Percentiles rank a stretch among this genome's conserved stretches.
These are phyloP conservation scores for Stegana nigrithorax DNA, from an alignment of 2,888 invertebrate species.

Conservation along the genomic window DNA sequence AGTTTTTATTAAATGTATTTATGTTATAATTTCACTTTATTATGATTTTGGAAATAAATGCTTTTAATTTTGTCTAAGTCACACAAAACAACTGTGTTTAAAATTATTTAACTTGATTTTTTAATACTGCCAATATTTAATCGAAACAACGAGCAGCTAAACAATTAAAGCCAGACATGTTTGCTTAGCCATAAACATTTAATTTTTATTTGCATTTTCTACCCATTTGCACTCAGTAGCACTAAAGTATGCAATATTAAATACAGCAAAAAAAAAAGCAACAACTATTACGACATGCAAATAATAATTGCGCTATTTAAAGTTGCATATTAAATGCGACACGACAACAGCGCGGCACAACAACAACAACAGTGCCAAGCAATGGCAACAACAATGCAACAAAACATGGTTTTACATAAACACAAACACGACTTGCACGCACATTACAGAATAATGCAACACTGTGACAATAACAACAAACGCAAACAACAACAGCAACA, in stretches of 20 bases:
- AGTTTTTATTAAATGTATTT: too few relatives aligned
- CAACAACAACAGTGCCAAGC: constrained; percentile 18
- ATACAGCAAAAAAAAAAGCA: neutral
- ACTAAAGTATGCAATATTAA: constrained; percentile 1
- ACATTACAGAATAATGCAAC: constrained; percentile 1
- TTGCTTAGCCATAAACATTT: neutral
- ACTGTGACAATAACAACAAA: neutral
- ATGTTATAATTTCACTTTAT: too few relatives aligned
- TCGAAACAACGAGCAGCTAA: neutral
- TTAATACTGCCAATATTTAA: too few relatives aligned
- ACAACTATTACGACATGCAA: constrained; percentile 54
- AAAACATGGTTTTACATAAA: constrained; percentile 37
- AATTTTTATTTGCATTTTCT: neutral
- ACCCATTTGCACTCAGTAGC: neutral
- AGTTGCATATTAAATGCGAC: constrained; percentile 56
- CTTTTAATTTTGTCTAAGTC: too few relatives aligned
- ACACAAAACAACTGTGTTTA: too few relatives aligned
- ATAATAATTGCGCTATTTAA: constrained; percentile 60
- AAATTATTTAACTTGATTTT: too few relatives aligned
- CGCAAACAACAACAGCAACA: neutral
- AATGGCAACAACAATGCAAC: constrained; percentile 30
- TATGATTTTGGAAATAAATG: too few relatives aligned
- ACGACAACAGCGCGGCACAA: constrained; percentile 36
- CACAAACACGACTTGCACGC: neutral
- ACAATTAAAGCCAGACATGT: neutral